phyloP scores from a whole-genome alignment of 2,797 vertebrate species.

The Oryzias sinensis region DNA sequence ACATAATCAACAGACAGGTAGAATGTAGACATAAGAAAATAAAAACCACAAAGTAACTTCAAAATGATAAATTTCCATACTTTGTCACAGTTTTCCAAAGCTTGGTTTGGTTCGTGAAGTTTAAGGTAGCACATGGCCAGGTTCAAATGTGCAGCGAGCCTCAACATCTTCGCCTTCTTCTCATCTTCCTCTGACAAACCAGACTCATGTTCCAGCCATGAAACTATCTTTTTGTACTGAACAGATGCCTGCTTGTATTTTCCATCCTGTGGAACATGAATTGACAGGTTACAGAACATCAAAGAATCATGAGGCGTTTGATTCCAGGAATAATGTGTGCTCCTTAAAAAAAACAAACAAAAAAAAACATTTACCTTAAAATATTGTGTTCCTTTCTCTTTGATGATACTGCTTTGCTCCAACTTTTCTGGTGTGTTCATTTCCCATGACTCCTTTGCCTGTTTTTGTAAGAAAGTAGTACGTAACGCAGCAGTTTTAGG shows the following conservation, averaged over 20 bases:
- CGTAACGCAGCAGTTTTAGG: neutral
- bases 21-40: neutral
- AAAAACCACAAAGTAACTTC: neutral
- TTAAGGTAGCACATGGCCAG: conserved; percentile 96
- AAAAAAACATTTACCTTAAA: conserved; percentile 84
- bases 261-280: conserved; percentile 78
- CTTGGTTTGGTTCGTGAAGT: conserved; percentile 83
- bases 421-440: conserved; percentile 91
- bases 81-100: conserved; percentile 93
- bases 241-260: conserved; percentile 90
- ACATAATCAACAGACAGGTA: too few species aligned
- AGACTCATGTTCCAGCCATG: conserved; percentile 91
- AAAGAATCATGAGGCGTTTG: neutral
- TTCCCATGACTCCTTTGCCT: conserved; percentile 99
- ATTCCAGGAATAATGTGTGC: neutral
- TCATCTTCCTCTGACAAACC: conserved; percentile 82
- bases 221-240: conserved; percentile 95
- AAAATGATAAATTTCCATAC: conserved; percentile 62
- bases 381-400: conserved; percentile 92
- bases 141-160: conserved; percentile 92
- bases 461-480: conserved; percentile 5
- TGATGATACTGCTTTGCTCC: conserved; percentile 90
- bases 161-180: conserved; percentile 80
- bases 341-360: neutral
- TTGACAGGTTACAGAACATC: conserved; percentile 5